phyloP scores from a whole-genome alignment of 2,888 invertebrate species.

The Neoascia interrupta region DNA sequence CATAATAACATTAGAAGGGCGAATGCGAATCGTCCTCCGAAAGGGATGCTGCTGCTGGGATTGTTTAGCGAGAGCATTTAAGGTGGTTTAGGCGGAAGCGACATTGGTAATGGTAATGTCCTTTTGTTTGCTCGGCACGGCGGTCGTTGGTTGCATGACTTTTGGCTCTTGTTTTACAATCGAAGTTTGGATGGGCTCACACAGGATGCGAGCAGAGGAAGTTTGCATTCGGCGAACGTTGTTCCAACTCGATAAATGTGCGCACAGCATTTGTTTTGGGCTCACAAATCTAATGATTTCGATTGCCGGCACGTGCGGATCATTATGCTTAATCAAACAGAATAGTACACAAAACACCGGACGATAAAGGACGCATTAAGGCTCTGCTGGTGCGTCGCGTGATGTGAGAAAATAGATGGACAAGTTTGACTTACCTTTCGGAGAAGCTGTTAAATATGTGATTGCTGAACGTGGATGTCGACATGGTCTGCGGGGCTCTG shows the following conservation, averaged over 20 bases:
- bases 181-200: constrained; percentile 9
- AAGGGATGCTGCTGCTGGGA: constrained; percentile 51
- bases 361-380: constrained; percentile 60
- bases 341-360: constrained; percentile 71
- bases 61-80: constrained; percentile 36
- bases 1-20: constrained; percentile 62
- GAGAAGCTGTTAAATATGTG: constrained; percentile 84
- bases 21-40: constrained; percentile 15
- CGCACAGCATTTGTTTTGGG: constrained; percentile 48
- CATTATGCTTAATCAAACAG: constrained; percentile 71
- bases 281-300: constrained; percentile 71
- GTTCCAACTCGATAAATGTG: constrained; percentile 66
- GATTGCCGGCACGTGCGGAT: constrained; percentile 74
- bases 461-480: constrained; percentile 83
- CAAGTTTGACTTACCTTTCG: constrained; percentile 80
- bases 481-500: constrained; percentile 76
- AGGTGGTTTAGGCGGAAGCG: constrained; percentile 63
- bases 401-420: constrained; percentile 17
- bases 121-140: constrained; percentile 67
- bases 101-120: constrained; percentile 70
- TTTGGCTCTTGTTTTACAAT: constrained; percentile 43
- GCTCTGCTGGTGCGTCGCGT: constrained; percentile 31
- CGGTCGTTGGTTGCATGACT: constrained; percentile 65
- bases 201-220: constrained; percentile 58
- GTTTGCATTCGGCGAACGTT: constrained; percentile 59